Percentiles rank a stretch among this genome's conserved stretches.
These are phyloP conservation scores for Sacculina carcini DNA, from an alignment of 2,888 invertebrate species.

Conservation along the genomic window DNA sequence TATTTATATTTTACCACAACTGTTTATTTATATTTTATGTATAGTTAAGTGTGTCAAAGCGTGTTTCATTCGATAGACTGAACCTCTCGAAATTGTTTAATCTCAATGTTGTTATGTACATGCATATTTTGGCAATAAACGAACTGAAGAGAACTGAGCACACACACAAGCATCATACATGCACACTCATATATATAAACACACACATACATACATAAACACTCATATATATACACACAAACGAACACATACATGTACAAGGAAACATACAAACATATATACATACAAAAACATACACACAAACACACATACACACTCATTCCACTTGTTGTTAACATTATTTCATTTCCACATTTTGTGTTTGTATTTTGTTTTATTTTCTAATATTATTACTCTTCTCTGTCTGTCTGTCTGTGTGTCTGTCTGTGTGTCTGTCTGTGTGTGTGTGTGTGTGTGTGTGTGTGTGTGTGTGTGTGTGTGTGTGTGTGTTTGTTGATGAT, in stretches of 20 bases:
- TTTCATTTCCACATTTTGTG: background rate
- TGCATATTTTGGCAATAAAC: slow-evolving; percentile 4
- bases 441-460: background rate
- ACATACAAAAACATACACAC: background rate
- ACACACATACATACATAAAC: background rate
- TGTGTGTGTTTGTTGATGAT: too few species aligned
- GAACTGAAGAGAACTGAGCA: slow-evolving; percentile 3
- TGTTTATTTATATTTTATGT: background rate
- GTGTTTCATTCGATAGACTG: too few species aligned
- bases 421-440: background rate
- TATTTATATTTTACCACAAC: slow-evolving; percentile 4
- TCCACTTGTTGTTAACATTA: background rate
- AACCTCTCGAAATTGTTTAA: too few species aligned
- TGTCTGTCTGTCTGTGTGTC: background rate
- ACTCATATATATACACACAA: background rate
- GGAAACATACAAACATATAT: background rate
- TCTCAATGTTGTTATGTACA: too few species aligned
- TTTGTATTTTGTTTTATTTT: background rate
- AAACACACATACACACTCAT: background rate
- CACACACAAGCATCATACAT: background rate
- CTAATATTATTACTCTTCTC: too few species aligned
- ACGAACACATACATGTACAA: background rate
- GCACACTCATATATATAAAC: background rate
- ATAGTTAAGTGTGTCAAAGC: background rate
- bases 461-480: background rate